phyloP scores from a whole-genome alignment of 2,797 vertebrate species.

The Melanotaenia nigrans region DNA sequence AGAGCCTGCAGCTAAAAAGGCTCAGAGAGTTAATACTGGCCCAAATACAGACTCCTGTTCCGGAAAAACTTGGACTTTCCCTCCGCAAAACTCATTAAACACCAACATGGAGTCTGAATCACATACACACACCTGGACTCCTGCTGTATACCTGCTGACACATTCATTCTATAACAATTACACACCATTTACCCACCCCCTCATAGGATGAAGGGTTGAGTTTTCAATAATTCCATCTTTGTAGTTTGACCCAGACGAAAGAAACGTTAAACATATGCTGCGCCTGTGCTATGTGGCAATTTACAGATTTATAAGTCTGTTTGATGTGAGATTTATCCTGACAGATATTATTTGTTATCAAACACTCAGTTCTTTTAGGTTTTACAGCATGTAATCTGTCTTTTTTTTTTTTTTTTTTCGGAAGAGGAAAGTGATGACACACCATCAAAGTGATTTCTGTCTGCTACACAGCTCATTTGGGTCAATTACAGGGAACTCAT shows the following conservation, averaged over 20 bases:
- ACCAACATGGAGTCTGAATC: conserved; percentile 44
- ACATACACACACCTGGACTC: conserved; percentile 44
- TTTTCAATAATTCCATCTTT: conserved; percentile 53
- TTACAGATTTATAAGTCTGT: conserved; percentile 33
- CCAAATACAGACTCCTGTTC: conserved; percentile 55
- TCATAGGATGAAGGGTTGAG: conserved; percentile 9
- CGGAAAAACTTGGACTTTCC: conserved; percentile 41
- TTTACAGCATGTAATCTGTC: conserved; percentile 35
- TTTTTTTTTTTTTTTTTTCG: neutral
- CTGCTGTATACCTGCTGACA: conserved; percentile 60
- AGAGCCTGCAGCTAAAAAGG: conserved; percentile 47
- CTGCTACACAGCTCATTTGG: conserved; percentile 62
- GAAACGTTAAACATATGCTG: conserved; percentile 37
- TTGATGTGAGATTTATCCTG: conserved; percentile 47
- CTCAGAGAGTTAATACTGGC: conserved; percentile 46
- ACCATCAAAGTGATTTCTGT: conserved; percentile 70
- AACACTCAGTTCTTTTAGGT: neutral
- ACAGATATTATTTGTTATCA: conserved; percentile 33
- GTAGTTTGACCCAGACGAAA: conserved; percentile 30
- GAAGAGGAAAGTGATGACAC: conserved; percentile 62
- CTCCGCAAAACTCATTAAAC: conserved; percentile 60
- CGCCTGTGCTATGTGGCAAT: conserved; percentile 27
- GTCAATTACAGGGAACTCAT: conserved; percentile 69
- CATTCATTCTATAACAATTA: conserved; percentile 63
- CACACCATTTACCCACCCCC: conserved; percentile 34